These are phyloP conservation scores for Sclerurus mexicanus DNA, from an alignment of 2,113 vertebrate genomes.

Conservation along the genomic window DNA sequence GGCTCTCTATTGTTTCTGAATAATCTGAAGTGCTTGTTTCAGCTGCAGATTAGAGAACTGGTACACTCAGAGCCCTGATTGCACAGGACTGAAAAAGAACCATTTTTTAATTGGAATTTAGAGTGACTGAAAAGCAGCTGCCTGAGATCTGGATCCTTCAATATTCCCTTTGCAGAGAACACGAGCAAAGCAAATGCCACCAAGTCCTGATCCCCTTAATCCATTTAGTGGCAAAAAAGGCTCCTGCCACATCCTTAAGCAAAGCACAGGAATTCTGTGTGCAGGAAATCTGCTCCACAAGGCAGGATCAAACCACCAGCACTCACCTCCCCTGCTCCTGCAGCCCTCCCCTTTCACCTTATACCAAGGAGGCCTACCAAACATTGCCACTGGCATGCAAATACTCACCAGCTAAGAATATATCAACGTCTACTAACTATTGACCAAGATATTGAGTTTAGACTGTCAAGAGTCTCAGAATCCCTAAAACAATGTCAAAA, in stretches of 20 bases:
- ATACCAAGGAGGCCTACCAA: neutral
- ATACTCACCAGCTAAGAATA: neutral
- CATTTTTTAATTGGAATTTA: neutral
- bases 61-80: neutral
- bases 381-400: neutral
- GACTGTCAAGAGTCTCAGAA: neutral
- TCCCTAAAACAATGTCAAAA: neutral
- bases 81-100: neutral
- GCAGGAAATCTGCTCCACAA: neutral
- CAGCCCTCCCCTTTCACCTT: neutral
- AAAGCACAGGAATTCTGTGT: neutral
- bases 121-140: neutral
- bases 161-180: neutral
- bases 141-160: neutral
- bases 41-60: constrained; percentile 16
- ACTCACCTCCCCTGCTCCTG: neutral
- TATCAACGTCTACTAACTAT: neutral
- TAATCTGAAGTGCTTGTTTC: constrained; percentile 18
- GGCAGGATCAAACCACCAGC: neutral
- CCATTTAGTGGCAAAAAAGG: neutral
- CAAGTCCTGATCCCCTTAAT: neutral
- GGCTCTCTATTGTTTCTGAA: constrained; percentile 33
- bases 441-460: neutral
- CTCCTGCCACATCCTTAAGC: neutral
- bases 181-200: neutral